Evolutionary conservation across 2,888 invertebrate species (phyloP), one percentile per base, ranked within the genome.

Genomic region (Yponomeuta malinellus): DNA sequence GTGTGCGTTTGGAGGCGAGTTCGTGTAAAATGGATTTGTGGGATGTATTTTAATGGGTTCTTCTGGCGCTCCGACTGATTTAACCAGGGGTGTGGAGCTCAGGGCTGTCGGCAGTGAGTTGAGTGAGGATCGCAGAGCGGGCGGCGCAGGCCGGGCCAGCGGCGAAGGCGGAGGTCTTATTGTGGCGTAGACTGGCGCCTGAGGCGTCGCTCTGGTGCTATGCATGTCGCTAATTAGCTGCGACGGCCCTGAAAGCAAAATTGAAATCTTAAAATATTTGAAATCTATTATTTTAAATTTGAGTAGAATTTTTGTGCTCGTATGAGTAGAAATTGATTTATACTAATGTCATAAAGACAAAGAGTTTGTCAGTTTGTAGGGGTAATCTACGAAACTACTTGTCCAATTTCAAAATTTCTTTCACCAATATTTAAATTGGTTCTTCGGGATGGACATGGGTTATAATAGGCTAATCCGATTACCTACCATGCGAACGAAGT

Each of bases 1-100:
- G 77, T 86, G 68, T 52, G 52, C 83, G 80, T 87, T 90, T 71
- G 86, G 83, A 72, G 91, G 90, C 77, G 92, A 81, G 74, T 89
- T 91, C 70, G 90, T 89, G 79, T 90, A 92, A 83, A 92, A 92
- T 70, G 92, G 92, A 78, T 92, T 92, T 48, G 92, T 90, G 71
- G 91, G 92, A 76, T 92, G 91, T 77, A 91, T 87, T 79, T 81
- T 85, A 66, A 83, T 80, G 68, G 85, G 82, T 73, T 88, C 90
- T 64, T 88, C 88, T 43, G 77, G 77, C 66, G 79, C 74, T 37
- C 80, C 77, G 71, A 84, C 78, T 63, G 90, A 85, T 77, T 85
- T 88, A 23, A 88, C 85, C 48, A 87, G 81, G 64, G 86, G 79
- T 37, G 86, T 86, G 37, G 90, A 88, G 74, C 81, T 87, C 8